Evolutionary conservation across 1,140 invertebrate genomes (phyloP).

Genomic region (Heliconius nattereri): DNA sequence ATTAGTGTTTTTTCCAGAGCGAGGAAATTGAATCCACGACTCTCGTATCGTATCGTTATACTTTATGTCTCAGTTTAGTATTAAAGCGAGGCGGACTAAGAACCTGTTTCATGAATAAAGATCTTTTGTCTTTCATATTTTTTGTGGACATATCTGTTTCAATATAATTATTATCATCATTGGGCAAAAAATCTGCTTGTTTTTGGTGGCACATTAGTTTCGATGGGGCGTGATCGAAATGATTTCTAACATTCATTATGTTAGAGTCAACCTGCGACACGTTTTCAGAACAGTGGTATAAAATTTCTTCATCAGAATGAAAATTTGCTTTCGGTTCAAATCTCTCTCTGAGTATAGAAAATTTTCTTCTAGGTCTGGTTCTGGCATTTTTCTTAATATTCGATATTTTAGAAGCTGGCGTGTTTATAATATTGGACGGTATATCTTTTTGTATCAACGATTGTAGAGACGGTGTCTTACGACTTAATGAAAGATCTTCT

Average conservation of each 20-base stretch:
- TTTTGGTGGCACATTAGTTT: slow-evolving; percentile 37
- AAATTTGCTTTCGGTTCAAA: slow-evolving; percentile 82
- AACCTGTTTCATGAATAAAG: slow-evolving; percentile 83
- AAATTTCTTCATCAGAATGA: slow-evolving; percentile 76
- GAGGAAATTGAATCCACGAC: no score
- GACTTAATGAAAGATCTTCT: slow-evolving; percentile 65
- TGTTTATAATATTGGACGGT: slow-evolving; percentile 50
- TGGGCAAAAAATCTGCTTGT: slow-evolving; percentile 48
- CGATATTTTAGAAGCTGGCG: slow-evolving; percentile 55
- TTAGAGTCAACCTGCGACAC: slow-evolving; percentile 49
- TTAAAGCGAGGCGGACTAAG: slow-evolving; percentile 83
- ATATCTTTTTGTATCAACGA: slow-evolving; percentile 75
- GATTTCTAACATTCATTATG: slow-evolving; percentile 62
- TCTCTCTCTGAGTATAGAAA: slow-evolving; percentile 83
- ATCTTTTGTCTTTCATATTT: slow-evolving; percentile 82
- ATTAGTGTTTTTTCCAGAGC: no score
- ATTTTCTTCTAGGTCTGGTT: slow-evolving; percentile 82
- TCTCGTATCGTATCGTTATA: slow-evolving; percentile 37
- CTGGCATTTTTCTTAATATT: slow-evolving; percentile 71
- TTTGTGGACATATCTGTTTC: slow-evolving; percentile 51
- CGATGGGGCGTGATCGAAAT: slow-evolving; percentile 56
- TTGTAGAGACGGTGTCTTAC: slow-evolving; percentile 76
- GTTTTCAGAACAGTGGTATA: slow-evolving; percentile 67
- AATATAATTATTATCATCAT: slow-evolving; percentile 53
- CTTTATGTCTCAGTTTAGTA: slow-evolving; percentile 71